These are phyloP conservation scores for Halyomorpha halys DNA, from an alignment of 1,140 invertebrate genomes.

Conservation along the genomic window DNA sequence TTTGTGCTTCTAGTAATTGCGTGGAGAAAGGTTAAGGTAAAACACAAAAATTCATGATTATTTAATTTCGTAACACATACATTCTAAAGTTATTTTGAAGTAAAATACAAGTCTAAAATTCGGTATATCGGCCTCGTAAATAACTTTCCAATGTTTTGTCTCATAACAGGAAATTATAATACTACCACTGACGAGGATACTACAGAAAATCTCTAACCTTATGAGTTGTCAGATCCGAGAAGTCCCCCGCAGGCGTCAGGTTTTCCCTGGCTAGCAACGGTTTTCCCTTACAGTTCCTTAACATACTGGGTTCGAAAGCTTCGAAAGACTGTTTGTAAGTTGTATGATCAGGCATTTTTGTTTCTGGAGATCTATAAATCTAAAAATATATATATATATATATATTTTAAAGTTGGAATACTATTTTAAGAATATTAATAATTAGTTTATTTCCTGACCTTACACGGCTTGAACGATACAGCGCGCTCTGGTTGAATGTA, in stretches of 20 bases:
- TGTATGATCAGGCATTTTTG: slow-evolving; percentile 25
- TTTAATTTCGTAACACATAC: too few species aligned
- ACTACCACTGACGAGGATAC: too few species aligned
- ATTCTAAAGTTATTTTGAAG: too few species aligned
- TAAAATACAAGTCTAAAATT: too few species aligned
- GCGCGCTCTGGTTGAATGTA: slow-evolving; percentile 27
- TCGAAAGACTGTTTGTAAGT: slow-evolving; percentile 30
- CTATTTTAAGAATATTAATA: neutral
- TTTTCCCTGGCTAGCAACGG: slow-evolving; percentile 26
- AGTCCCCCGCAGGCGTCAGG: slow-evolving; percentile 26
- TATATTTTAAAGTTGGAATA: neutral
- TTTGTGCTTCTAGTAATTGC: too few species aligned
- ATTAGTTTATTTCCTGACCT: slow-evolving; percentile 13
- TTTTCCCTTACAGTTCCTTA: slow-evolving; percentile 25
- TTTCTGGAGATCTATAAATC: slow-evolving; percentile 27
- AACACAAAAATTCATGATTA: too few species aligned
- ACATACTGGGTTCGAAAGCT: slow-evolving; percentile 26
- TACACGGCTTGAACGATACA: slow-evolving; percentile 24
- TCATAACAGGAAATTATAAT: too few species aligned
- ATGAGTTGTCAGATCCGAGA: slow-evolving; percentile 26
- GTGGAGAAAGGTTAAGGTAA: too few species aligned
- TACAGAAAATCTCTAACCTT: slow-evolving; percentile 18
- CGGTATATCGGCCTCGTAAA: too few species aligned
- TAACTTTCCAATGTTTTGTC: too few species aligned
- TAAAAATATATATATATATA: neutral